Percentiles rank a stretch among this genome's conserved stretches.
phyloP scores from a whole-genome alignment of 2,888 invertebrate genomes.

The Drosophila pseudotalamancana region DNA sequence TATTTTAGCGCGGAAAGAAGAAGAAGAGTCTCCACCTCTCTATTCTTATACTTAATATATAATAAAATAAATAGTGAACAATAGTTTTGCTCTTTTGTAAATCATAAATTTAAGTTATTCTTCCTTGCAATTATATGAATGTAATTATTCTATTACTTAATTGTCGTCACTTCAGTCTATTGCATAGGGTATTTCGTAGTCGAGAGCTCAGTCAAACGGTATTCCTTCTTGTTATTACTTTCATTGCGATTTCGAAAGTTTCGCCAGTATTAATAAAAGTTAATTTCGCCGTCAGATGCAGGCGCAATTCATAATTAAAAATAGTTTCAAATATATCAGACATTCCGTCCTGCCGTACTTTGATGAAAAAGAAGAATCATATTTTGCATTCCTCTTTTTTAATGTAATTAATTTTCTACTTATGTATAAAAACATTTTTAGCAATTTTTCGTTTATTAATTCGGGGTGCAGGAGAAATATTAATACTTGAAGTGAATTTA shows the following conservation, averaged over 20 bases:
- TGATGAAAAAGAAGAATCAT: no score
- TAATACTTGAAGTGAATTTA: no score
- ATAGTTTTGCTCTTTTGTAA: no score
- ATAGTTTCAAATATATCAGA: slow-evolving; percentile 59
- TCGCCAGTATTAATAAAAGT: slow-evolving; percentile 63
- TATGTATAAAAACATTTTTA: slow-evolving; percentile 19
- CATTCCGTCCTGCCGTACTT: slow-evolving; percentile 6
- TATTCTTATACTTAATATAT: not conserved
- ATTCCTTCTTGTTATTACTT: slow-evolving; percentile 30
- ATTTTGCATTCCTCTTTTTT: slow-evolving; percentile 17
- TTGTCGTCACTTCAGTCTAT: no score
- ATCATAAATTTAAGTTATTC: not conserved
- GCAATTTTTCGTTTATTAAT: not conserved
- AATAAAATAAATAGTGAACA: not conserved
- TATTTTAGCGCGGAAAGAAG: not conserved
- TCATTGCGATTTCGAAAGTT: slow-evolving; percentile 48
- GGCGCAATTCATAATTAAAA: slow-evolving; percentile 73
- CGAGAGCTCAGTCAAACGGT: not conserved
- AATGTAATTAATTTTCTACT: slow-evolving; percentile 62
- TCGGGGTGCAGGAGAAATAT: no score
- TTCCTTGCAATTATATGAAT: not conserved
- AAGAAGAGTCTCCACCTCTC: not conserved
- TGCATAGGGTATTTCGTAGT: slow-evolving; percentile 1
- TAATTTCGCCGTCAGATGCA: slow-evolving; percentile 61
- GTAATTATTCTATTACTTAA: no score